Evolutionary conservation across 2,888 invertebrate species (phyloP).

Genomic region (Nyleta sp.): DNA sequence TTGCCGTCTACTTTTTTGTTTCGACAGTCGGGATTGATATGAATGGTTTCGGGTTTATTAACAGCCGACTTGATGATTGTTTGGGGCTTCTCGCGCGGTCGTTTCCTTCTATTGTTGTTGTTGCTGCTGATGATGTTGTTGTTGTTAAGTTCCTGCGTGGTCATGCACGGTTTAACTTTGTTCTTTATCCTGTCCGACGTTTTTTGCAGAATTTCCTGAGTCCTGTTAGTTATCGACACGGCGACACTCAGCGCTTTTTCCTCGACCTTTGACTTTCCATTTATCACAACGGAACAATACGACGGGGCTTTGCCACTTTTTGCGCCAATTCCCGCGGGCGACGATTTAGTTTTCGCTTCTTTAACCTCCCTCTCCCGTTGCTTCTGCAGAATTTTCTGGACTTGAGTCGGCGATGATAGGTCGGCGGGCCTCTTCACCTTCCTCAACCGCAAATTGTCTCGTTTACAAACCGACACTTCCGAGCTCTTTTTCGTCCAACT

Average conservation of each 20-base stretch:
- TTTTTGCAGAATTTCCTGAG: constrained; percentile 76
- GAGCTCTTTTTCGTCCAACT: constrained; percentile 32
- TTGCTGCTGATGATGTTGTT: constrained; percentile 22
- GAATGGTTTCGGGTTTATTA: constrained; percentile 70
- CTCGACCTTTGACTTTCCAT: constrained; percentile 73
- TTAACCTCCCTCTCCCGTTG: constrained; percentile 68
- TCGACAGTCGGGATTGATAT: constrained; percentile 62
- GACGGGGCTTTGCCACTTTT: constrained; percentile 82
- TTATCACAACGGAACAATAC: constrained; percentile 77
- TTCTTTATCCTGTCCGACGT: constrained; percentile 57
- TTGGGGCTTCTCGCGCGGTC: constrained; percentile 76
- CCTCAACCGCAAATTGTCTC: constrained; percentile 60
- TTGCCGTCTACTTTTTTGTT: constrained; percentile 57
- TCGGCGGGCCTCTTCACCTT: constrained; percentile 83
- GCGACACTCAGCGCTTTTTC: constrained; percentile 82
- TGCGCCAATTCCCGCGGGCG: constrained; percentile 78
- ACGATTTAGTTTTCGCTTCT: constrained; percentile 64
- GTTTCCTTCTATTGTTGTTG: constrained; percentile 69
- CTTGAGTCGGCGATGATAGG: constrained; percentile 83
- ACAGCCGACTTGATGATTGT: constrained; percentile 75
- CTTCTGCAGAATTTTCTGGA: constrained; percentile 77
- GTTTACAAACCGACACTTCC: constrained; percentile 52
- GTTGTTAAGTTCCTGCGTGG: constrained; percentile 44
- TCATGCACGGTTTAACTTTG: constrained; percentile 28
- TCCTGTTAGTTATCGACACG: constrained; percentile 80